phyloP scores from a whole-genome alignment of 2,797 vertebrate genomes.

The Notamacropus eugenii region DNA sequence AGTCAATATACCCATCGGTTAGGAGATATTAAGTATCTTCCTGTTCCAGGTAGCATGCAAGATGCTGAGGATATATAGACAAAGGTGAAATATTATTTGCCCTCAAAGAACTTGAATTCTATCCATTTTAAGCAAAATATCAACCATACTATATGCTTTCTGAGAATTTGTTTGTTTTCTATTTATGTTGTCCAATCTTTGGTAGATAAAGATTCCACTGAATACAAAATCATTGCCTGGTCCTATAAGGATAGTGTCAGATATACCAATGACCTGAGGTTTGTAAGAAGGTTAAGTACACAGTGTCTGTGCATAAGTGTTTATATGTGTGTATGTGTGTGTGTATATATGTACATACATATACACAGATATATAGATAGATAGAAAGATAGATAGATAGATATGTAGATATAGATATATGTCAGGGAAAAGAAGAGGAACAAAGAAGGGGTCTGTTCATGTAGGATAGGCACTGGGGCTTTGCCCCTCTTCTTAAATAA shows the following conservation, averaged over 20 bases:
- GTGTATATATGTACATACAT: too few relatives aligned
- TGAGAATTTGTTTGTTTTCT: background rate
- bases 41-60: background rate
- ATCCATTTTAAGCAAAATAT: background rate
- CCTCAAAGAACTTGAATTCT: background rate
- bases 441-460: background rate
- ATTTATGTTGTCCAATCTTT: background rate
- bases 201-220: background rate
- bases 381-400: too few relatives aligned
- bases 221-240: background rate
- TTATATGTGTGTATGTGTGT: too few relatives aligned
- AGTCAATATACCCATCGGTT: background rate
- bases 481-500: background rate
- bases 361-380: too few relatives aligned
- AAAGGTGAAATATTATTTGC: background rate
- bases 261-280: background rate
- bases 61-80: background rate
- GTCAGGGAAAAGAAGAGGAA: background rate
- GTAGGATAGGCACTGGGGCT: background rate
- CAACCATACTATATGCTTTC: background rate
- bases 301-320: background rate
- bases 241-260: background rate
- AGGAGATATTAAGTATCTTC: background rate
- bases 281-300: background rate
- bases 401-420: background rate